These are phyloP conservation scores for Spatulosminthurus flaviceps DNA, from an alignment of 2,888 invertebrate species.

Conservation along the genomic window DNA sequence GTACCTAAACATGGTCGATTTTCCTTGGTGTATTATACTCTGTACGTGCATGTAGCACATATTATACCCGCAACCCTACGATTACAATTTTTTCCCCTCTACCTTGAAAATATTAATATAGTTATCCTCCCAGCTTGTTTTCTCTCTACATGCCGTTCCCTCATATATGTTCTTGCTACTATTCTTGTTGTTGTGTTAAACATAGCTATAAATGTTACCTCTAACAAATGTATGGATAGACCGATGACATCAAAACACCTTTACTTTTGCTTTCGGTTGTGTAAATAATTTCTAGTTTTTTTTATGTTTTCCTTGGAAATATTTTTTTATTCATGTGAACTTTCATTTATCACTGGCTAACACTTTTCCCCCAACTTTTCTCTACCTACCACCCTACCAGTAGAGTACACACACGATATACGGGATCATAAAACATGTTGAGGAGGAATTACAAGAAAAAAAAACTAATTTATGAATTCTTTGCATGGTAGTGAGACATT, in stretches of 20 bases:
- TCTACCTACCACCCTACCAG: no score
- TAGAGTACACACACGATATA: no score
- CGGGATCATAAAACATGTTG: not conserved
- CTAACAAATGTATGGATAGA: conserved; percentile 32
- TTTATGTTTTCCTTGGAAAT: not conserved
- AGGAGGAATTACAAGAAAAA: conserved; percentile 16
- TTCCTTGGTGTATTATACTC: no score
- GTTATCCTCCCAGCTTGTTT: no score
- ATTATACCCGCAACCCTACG: not conserved
- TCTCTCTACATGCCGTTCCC: not conserved
- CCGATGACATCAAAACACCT: conserved; percentile 32
- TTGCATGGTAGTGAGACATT: conserved; percentile 35
- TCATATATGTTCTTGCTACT: no score
- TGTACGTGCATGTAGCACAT: no score
- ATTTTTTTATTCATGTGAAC: no score
- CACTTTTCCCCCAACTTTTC: no score
- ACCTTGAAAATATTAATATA: not conserved
- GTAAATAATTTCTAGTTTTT: not conserved
- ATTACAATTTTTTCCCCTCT: not conserved
- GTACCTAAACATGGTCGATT: no score
- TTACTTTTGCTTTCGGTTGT: conserved; percentile 21
- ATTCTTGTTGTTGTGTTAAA: no score
- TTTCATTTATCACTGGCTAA: no score
- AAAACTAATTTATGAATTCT: conserved; percentile 40
- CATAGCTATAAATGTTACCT: no score